phyloP scores from a whole-genome alignment of 1,140 invertebrate species.

The Formica exsecta region DNA sequence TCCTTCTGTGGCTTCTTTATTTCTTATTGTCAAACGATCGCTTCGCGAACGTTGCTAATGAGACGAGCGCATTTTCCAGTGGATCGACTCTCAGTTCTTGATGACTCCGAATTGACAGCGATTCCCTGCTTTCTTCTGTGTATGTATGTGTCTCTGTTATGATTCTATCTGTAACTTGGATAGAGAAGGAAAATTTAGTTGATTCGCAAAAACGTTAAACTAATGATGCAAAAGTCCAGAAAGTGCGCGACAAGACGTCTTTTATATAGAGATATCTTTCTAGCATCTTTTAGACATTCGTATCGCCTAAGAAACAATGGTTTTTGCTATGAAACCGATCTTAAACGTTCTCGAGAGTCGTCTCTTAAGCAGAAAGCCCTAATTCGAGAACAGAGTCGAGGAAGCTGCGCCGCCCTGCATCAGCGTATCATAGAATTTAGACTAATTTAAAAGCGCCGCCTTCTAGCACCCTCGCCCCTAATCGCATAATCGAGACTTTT shows the following conservation, averaged over 20 bases:
- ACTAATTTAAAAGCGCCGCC: constrained; percentile 1
- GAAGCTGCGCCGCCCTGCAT: not conserved
- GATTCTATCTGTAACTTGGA: not conserved
- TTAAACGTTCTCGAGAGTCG: not conserved
- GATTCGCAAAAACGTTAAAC: not conserved
- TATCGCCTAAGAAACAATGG: not conserved
- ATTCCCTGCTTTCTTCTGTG: not conserved
- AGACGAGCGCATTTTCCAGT: constrained; percentile 28
- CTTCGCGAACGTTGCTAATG: constrained; percentile 24
- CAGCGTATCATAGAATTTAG: constrained; percentile 21
- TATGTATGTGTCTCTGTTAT: not conserved
- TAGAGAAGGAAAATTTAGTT: not conserved
- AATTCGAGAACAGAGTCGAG: not conserved
- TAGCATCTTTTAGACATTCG: constrained; percentile 15
- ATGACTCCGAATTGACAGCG: not conserved
- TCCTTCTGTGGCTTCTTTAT: constrained; percentile 3
- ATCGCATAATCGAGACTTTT: constrained; percentile 58
- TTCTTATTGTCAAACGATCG: constrained; percentile 13
- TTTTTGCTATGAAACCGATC: not conserved
- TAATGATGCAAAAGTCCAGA: not conserved
- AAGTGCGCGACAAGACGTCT: not conserved
- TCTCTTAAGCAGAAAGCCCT: not conserved
- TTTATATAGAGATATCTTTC: not conserved
- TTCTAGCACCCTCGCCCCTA: not conserved
- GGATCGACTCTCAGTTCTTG: not conserved